Percentiles rank a stretch among this genome's conserved stretches.
These are phyloP conservation scores for Ichneumoninae sp. DNA, from an alignment of 2,888 invertebrate species.

Conservation along the genomic window DNA sequence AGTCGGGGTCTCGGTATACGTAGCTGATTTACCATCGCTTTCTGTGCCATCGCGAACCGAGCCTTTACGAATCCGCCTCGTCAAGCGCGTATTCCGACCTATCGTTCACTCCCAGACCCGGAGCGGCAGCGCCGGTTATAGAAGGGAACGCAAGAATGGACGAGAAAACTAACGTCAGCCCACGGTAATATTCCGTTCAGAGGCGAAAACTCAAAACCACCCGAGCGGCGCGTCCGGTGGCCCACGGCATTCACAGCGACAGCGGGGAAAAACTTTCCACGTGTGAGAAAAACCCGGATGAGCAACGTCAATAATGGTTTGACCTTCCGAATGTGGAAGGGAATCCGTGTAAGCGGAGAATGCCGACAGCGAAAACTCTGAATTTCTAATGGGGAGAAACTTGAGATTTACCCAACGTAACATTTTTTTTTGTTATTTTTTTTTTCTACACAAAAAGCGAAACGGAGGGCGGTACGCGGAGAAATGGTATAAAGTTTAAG, in stretches of 20 bases:
- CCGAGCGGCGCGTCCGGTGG: slow-evolving; percentile 11
- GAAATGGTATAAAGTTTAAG: slow-evolving; percentile 6
- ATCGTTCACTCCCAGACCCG: slow-evolving; percentile 34
- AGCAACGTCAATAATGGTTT: slow-evolving; percentile 31
- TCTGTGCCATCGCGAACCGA: slow-evolving; percentile 38
- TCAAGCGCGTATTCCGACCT: slow-evolving; percentile 54
- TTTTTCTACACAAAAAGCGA: not conserved
- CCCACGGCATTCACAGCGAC: not conserved
- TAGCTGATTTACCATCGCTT: slow-evolving; percentile 8
- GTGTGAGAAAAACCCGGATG: slow-evolving; percentile 41
- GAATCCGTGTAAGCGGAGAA: not conserved
- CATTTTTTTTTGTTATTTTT: not conserved
- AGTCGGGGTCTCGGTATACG: not conserved
- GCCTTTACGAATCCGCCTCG: slow-evolving; percentile 46
- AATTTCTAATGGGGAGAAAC: slow-evolving; percentile 12
- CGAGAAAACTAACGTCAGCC: not conserved
- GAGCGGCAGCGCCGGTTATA: not conserved
- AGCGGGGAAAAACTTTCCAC: not conserved
- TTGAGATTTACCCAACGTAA: not conserved
- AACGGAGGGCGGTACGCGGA: not conserved
- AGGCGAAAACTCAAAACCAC: slow-evolving; percentile 37
- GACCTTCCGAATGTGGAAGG: not conserved
- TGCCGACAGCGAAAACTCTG: not conserved
- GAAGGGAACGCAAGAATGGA: slow-evolving; percentile 9
- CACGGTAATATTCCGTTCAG: slow-evolving; percentile 31